A percentile compares a stretch with the other conserved stretches of the same genome.
These are phyloP conservation scores for Perca flavescens DNA, from an alignment of 2,113 vertebrate genomes.

Conservation along the genomic window DNA sequence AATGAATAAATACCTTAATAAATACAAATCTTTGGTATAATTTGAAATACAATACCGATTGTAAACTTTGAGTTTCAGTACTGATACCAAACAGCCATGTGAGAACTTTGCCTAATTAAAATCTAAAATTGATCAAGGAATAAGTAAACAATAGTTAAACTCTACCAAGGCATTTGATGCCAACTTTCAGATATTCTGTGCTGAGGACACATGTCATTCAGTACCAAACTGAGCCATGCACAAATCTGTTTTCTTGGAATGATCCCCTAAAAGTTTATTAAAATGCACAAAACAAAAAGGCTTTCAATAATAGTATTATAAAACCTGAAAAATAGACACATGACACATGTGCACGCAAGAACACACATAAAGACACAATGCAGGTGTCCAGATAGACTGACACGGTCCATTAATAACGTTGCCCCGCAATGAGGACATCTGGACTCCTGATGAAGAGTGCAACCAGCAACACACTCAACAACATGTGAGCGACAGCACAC, in stretches of 20 bases:
- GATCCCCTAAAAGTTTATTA: background rate
- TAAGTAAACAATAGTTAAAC: background rate
- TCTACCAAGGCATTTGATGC: background rate
- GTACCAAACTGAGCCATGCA: background rate
- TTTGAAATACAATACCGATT: background rate
- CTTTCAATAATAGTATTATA: background rate
- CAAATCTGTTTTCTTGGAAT: background rate
- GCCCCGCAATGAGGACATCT: slow-evolving; percentile 57
- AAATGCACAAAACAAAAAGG: background rate
- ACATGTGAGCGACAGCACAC: slow-evolving; percentile 2
- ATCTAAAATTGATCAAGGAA: background rate
- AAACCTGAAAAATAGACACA: slow-evolving; percentile 13
- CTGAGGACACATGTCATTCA: background rate
- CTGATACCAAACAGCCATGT: background rate
- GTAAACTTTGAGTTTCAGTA: background rate
- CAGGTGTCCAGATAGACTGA: slow-evolving; percentile 44
- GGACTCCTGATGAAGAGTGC: slow-evolving; percentile 50
- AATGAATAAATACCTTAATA: background rate
- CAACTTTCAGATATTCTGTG: background rate
- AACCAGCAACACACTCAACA: slow-evolving; percentile 25
- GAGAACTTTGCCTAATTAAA: background rate
- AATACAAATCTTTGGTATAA: background rate
- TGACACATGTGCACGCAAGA: background rate
- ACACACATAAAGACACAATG: slow-evolving; percentile 7
- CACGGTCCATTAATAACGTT: slow-evolving; percentile 56